phyloP scores from a whole-genome alignment of 2,888 invertebrate genomes.

The Eristalis pertinax region DNA sequence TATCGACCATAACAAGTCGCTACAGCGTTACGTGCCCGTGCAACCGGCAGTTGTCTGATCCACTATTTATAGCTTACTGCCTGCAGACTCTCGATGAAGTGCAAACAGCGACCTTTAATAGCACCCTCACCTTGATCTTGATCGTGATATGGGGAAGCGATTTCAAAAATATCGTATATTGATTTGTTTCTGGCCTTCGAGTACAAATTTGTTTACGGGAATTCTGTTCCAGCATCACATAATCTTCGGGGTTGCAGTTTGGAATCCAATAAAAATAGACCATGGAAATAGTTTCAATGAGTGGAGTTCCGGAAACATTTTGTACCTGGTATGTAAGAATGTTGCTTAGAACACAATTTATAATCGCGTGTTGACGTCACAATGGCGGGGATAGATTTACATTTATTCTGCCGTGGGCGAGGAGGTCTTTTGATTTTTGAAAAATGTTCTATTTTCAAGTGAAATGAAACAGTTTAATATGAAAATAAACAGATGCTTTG shows the following conservation, averaged over 20 bases:
- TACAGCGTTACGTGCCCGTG: slow-evolving; percentile 2
- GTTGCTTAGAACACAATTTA: slow-evolving; percentile 16
- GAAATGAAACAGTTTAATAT: slow-evolving; percentile 50
- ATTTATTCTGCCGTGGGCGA: neutral
- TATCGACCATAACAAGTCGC: slow-evolving; percentile 8
- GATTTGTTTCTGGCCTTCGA: slow-evolving; percentile 17
- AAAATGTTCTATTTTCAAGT: slow-evolving; percentile 51
- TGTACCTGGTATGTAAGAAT: neutral
- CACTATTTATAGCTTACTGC: slow-evolving; percentile 21
- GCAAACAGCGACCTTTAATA: slow-evolving; percentile 37
- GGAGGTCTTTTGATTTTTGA: slow-evolving; percentile 27
- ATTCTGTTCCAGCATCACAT: slow-evolving; percentile 28
- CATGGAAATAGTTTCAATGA: slow-evolving; percentile 12
- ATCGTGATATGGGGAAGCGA: slow-evolving; percentile 21
- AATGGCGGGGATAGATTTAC: neutral
- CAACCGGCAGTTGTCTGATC: neutral
- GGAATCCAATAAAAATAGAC: slow-evolving; percentile 32
- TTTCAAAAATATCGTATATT: neutral
- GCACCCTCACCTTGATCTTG: slow-evolving; percentile 59
- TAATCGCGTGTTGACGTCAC: slow-evolving; percentile 41
- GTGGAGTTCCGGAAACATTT: neutral
- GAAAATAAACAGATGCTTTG: slow-evolving; percentile 69
- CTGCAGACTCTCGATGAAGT: neutral
- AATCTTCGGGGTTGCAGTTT: neutral
- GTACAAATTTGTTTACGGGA: slow-evolving; percentile 54